Base-by-base conservation (phyloP, 2,797 vertebrate species). In the Pseudotriccus pelzelni region DNA sequence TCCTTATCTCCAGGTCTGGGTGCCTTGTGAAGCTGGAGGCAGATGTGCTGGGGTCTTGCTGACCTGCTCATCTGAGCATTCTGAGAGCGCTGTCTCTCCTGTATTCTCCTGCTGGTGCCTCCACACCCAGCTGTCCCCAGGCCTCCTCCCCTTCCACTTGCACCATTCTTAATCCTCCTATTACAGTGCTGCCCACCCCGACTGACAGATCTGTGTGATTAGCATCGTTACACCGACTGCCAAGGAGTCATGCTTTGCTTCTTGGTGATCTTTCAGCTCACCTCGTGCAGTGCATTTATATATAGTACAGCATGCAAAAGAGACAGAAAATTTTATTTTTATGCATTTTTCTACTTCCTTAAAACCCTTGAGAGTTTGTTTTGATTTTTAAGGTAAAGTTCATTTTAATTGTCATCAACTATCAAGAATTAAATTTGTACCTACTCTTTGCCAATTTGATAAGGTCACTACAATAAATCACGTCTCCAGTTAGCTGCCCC, bases 401-500 rank as follows among this genome's bases (percentile, higher is more conserved):
- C 17, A 55, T 66, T 79, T 87, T 46, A 43, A 70, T 84, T 75
- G 27, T 59, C 46, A 68, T 79, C 39, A 58, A 7, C 55, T 66
- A 18, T 24, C 12, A 7, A 69, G 46, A 90, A 87, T n/a, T 85
- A 73, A 56, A 46, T 69, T 69, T 83, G 27, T 85, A 72, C 41
- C 10, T 59, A 37, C 4, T 46, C 63, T 76, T 66, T 82, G 55
- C 4, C 37, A 72, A 3, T 4, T 49, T 25, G 59, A 79, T 59
- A 8, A 23, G 12, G 41, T 73, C 34, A 62, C 63, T 92, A 34
- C 46, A 83, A 69, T 34, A 81, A 62, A 72, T 72, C 30, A n/a
- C 1, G 0, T 69, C 30, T 80, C 41, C 1, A 1, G 32, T 66
- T 58, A 76, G 12, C 9, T 80, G 7, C 10, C 24, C 10, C 27